phyloP scores from a whole-genome alignment of 1,140 invertebrate species.

The Paracyclopina nana region DNA sequence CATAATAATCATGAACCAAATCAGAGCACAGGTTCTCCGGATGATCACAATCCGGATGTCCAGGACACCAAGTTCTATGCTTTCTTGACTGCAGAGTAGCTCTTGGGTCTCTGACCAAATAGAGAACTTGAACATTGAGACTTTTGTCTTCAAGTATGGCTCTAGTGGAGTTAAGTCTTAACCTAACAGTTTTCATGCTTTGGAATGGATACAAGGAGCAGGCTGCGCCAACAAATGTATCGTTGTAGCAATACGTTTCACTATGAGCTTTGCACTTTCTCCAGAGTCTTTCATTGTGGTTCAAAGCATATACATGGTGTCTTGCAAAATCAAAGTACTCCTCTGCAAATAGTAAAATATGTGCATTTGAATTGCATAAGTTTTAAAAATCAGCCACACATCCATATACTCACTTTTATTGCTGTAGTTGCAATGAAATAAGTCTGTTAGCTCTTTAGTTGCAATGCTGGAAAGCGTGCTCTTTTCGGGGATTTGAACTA shows the following conservation, averaged over 20 bases:
- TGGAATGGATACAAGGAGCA: slow-evolving; percentile 67
- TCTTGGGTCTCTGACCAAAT: slow-evolving; percentile 59
- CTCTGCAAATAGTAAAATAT: slow-evolving; percentile 26
- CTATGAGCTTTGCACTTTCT: slow-evolving; percentile 40
- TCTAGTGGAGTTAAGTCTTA: slow-evolving; percentile 47
- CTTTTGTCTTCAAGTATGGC: slow-evolving; percentile 36
- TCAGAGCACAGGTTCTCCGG: slow-evolving; percentile 52
- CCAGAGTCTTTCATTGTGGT: slow-evolving; percentile 60
- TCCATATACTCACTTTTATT: slow-evolving; percentile 33
- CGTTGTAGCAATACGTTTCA: slow-evolving; percentile 50
- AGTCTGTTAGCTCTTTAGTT: slow-evolving; percentile 39
- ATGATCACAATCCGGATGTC: slow-evolving; percentile 56
- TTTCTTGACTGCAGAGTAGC: slow-evolving; percentile 63
- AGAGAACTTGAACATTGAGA: slow-evolving; percentile 42
- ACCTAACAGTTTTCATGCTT: slow-evolving; percentile 59
- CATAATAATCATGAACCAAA: slow-evolving; percentile 55
- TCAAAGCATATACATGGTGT: slow-evolving; percentile 52
- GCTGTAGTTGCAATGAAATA: slow-evolving; percentile 52
- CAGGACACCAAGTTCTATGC: slow-evolving; percentile 61
- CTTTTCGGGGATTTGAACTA: slow-evolving; percentile 43
- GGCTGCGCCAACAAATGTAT: slow-evolving; percentile 47
- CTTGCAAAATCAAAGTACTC: slow-evolving; percentile 55
- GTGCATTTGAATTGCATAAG: background rate
- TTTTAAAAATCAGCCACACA: too few species aligned
- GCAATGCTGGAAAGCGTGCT: slow-evolving; percentile 37